Evolutionary conservation across 2,888 invertebrate species (phyloP).

Genomic region (Branchipolynoe longqiensis): DNA sequence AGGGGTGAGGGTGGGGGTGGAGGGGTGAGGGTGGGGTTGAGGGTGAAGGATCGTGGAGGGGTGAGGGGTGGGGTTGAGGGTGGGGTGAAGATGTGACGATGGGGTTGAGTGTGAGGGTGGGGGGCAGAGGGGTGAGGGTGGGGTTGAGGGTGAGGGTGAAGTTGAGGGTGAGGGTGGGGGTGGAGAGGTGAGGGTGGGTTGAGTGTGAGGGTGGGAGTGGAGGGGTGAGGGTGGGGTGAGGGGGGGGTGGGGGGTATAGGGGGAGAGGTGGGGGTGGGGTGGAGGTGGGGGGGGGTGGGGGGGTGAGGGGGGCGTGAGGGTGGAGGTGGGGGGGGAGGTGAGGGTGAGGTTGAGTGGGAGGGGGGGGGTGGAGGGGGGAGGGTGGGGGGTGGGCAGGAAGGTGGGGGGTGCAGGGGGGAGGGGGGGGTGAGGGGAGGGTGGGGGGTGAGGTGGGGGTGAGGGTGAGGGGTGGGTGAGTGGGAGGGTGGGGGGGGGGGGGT

Average conservation of each 20-base stretch:
- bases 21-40: background rate
- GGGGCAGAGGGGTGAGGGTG: too few relatives aligned
- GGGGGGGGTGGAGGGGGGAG: too few relatives aligned
- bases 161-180: background rate
- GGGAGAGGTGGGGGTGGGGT: background rate
- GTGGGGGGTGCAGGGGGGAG: background rate
- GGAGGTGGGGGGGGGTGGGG: background rate
- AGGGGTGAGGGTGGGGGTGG: background rate
- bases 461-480: background rate
- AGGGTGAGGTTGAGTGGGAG: conserved; percentile 9
- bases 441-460: background rate
- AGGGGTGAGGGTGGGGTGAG: conserved; percentile 10
- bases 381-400: background rate
- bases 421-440: background rate
- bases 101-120: too few relatives aligned
- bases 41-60: background rate
- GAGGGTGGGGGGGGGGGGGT: too few relatives aligned
- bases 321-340: background rate
- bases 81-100: too few relatives aligned
- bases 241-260: too few relatives aligned
- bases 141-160: background rate
- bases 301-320: background rate
- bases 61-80: background rate
- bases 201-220: background rate
- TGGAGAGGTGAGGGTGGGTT: background rate